Evolutionary conservation across 2,797 vertebrate genomes (phyloP).

Genomic region (Balearica regulorum): DNA sequence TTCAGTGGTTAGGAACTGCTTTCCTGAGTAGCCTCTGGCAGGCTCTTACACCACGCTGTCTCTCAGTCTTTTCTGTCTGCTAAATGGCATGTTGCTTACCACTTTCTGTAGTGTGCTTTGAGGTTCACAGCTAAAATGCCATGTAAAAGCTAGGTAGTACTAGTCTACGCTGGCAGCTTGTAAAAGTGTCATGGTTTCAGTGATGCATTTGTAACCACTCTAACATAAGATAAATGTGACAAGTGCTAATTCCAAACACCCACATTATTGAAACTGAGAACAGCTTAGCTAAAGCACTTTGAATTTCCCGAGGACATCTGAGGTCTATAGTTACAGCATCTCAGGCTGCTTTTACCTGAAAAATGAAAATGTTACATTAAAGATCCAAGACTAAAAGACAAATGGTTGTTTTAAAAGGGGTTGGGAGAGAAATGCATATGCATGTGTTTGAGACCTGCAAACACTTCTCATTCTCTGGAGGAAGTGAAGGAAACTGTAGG

Average conservation of each 20-base stretch:
- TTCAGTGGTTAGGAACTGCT: not conserved
- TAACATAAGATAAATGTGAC: slow-evolving; percentile 50
- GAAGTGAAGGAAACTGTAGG: not conserved
- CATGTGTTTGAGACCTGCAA: not conserved
- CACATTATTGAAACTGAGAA: slow-evolving; percentile 26
- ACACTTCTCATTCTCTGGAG: not conserved
- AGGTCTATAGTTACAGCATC: not conserved
- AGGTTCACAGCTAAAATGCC: slow-evolving; percentile 1
- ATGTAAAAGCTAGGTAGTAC: not conserved
- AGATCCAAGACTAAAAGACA: not conserved
- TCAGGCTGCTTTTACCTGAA: not conserved
- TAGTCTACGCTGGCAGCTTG: slow-evolving; percentile 42
- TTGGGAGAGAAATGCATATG: not conserved
- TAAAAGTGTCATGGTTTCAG: slow-evolving; percentile 45
- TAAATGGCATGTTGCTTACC: not conserved
- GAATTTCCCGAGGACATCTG: slow-evolving; percentile 25
- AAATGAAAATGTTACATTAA: not conserved
- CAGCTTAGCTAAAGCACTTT: slow-evolving; percentile 14
- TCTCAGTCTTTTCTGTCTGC: not conserved
- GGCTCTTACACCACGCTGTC: not conserved
- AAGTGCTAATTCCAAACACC: slow-evolving; percentile 55
- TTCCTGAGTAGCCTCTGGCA: not conserved
- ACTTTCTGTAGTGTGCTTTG: not conserved
- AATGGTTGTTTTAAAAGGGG: not conserved
- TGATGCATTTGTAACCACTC: slow-evolving; percentile 24